phyloP scores from a whole-genome alignment of 2,113 vertebrate genomes.

The Larimichthys polyactis region DNA sequence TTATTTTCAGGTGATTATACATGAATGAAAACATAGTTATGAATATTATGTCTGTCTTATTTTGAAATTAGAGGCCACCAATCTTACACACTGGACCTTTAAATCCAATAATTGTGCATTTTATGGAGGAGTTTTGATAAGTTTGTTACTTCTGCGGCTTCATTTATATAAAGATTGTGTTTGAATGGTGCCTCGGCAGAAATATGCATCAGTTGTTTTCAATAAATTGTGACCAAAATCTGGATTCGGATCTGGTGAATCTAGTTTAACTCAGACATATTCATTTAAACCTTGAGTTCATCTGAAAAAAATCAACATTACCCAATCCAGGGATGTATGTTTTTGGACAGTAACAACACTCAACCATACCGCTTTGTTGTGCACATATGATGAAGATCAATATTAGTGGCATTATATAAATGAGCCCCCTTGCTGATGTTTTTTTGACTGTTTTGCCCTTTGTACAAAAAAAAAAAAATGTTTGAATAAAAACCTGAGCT shows the following conservation, averaged over 20 bases:
- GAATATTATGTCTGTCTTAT: no score
- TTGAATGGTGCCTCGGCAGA: not conserved
- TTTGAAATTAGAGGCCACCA: no score
- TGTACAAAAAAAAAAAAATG: not conserved
- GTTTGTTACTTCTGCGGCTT: slow-evolving; percentile 9
- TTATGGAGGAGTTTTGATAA: not conserved
- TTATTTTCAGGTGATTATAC: no score
- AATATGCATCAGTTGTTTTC: not conserved
- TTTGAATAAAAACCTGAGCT: slow-evolving; percentile 49
- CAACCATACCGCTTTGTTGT: not conserved
- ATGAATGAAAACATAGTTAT: no score
- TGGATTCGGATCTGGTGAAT: not conserved
- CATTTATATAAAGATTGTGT: not conserved
- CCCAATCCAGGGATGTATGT: not conserved
- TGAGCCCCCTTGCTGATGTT: slow-evolving; percentile 1
- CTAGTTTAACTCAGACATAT: not conserved
- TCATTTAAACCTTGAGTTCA: not conserved
- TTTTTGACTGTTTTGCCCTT: slow-evolving; percentile 3
- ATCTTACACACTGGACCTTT: no score
- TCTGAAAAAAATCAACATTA: not conserved
- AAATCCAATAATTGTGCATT: slow-evolving; percentile 1
- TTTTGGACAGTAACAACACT: not conserved
- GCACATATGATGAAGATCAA: not conserved
- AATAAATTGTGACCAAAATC: not conserved
- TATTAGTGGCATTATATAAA: not conserved